phyloP scores from a whole-genome alignment of 2,797 vertebrate species.

The Myotis pilosus region DNA sequence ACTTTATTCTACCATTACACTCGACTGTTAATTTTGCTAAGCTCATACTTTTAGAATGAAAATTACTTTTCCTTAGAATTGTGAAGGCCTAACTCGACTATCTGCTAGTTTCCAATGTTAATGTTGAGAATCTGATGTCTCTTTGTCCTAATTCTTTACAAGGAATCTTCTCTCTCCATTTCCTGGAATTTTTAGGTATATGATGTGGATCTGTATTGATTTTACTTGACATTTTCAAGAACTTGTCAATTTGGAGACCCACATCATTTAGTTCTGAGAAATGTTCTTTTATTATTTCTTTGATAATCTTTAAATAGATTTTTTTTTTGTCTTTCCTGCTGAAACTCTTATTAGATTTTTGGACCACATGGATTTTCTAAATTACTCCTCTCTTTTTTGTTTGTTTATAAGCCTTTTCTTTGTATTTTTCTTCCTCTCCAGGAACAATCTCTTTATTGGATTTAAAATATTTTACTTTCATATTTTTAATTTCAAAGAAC shows the following conservation, averaged over 20 bases:
- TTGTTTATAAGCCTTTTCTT: neutral
- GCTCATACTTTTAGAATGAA: neutral
- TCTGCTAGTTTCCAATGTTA: neutral
- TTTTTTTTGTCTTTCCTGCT: conserved; percentile 4
- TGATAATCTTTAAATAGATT: neutral
- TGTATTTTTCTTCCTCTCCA: neutral
- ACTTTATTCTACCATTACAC: neutral
- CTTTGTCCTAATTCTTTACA: neutral
- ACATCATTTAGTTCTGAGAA: neutral
- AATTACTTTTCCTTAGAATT: neutral
- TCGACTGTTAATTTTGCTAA: neutral
- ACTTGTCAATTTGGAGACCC: neutral
- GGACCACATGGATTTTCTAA: neutral
- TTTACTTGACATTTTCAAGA: neutral
- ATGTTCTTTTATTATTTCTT: neutral
- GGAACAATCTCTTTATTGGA: neutral
- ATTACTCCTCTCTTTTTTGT: neutral
- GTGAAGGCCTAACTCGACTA: neutral
- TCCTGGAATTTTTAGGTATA: neutral
- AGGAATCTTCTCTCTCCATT: neutral
- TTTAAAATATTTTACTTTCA: neutral
- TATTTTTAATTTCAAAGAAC: neutral
- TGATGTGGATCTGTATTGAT: neutral
- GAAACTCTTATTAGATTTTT: neutral
- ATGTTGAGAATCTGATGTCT: neutral